A percentile compares a stretch with the other conserved stretches of the same genome.
phyloP scores from a whole-genome alignment of 2,888 invertebrate genomes.

The Tenthredo amoena region DNA sequence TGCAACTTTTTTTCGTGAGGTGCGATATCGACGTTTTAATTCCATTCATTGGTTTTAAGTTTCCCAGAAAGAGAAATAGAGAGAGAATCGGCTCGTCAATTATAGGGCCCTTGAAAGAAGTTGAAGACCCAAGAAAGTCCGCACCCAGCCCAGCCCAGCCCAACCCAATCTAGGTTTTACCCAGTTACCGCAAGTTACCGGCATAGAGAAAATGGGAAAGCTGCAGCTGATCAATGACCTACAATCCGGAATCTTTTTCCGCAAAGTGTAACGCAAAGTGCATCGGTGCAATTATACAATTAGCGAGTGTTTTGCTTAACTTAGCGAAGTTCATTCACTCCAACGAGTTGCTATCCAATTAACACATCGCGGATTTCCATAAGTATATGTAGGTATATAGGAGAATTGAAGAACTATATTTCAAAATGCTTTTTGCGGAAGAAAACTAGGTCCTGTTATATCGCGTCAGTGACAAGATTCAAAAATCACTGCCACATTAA shows the following conservation, averaged over 20 bases:
- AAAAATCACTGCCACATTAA: neutral
- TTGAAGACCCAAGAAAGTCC: neutral
- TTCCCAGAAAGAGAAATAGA: neutral
- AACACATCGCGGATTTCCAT: neutral
- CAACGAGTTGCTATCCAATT: neutral
- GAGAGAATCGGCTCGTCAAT: neutral
- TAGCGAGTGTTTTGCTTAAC: neutral
- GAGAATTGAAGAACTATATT: neutral
- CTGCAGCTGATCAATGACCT: slow-evolving; percentile 45
- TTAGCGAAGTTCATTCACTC: neutral
- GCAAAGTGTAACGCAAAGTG: slow-evolving; percentile 3
- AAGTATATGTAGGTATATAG: neutral
- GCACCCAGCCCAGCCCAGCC: neutral
- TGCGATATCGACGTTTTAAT: neutral
- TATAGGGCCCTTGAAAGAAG: neutral
- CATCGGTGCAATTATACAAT: neutral
- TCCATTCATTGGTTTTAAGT: neutral
- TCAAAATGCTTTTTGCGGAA: neutral
- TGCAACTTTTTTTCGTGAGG: neutral
- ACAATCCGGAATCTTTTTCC: neutral
- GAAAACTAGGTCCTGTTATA: neutral
- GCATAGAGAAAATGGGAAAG: slow-evolving; percentile 48
- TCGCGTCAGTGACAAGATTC: neutral
- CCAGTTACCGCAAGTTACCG: neutral
- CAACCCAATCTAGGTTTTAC: neutral